Conservation (phyloP, 2,888 invertebrate species). For the Camponotus fellah region DNA sequence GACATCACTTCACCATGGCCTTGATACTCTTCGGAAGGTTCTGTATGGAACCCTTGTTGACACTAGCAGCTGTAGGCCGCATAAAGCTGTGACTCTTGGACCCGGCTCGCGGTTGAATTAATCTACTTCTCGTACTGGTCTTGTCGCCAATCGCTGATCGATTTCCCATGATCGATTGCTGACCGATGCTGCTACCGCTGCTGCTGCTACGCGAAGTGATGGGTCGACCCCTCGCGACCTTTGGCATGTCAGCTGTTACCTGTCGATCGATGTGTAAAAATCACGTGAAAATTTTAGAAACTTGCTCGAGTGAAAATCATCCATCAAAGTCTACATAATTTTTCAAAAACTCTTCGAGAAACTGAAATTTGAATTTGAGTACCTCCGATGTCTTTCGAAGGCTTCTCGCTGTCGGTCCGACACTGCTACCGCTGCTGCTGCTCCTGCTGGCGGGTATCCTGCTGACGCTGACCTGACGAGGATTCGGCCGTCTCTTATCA, state of each 20-base stretch:
- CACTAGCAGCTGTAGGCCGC: constrained; percentile 95
- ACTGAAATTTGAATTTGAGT: not conserved
- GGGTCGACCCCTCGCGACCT: constrained; percentile 50
- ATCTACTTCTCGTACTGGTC: constrained; percentile 72
- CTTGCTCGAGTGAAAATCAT: not conserved
- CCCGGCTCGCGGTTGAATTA: constrained; percentile 79
- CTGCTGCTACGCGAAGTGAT: constrained; percentile 85
- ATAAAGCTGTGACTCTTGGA: constrained; percentile 89
- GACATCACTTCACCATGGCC: constrained; percentile 77
- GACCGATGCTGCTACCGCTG: constrained; percentile 86
- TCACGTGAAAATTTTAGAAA: not conserved
- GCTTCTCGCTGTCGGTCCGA: constrained; percentile 86
- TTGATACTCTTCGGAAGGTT: constrained; percentile 84
- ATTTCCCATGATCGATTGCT: constrained; percentile 71
- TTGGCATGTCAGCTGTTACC: constrained; percentile 65
- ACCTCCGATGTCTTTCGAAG: constrained; percentile 74
- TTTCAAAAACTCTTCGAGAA: not conserved
- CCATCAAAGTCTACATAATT: not conserved
- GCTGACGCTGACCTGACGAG: constrained; percentile 74
- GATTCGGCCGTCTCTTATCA: constrained; percentile 81
- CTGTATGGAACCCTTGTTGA: constrained; percentile 89
- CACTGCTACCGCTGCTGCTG: constrained; percentile 88
- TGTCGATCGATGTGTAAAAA: constrained; percentile 41
- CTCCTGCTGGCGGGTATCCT: constrained; percentile 88
- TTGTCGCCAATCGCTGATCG: constrained; percentile 61